Evolutionary conservation across 2,113 vertebrate genomes (phyloP).

Genomic region (Thunnus maccoyii): DNA sequence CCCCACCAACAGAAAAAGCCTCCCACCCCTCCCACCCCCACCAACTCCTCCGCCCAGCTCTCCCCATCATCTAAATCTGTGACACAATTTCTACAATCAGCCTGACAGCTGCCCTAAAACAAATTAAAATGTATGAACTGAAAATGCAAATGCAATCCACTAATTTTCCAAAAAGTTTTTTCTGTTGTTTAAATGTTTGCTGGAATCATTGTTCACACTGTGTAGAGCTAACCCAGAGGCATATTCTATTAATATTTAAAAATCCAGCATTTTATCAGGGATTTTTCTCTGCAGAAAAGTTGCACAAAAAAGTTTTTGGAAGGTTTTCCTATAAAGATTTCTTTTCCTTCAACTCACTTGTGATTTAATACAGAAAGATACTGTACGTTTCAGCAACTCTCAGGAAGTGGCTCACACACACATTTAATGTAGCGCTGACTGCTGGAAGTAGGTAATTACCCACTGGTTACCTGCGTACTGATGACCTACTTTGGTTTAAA

Average conservation of each 20-base stretch:
- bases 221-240: slow-evolving; percentile 52
- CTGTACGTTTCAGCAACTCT: too few species aligned
- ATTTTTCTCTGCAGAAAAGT: not conserved
- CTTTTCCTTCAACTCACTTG: not conserved
- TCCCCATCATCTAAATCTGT: slow-evolving; percentile 52
- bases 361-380: not conserved
- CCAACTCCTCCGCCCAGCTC: not conserved
- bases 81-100: slow-evolving; percentile 63
- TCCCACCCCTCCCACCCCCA: not conserved
- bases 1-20: slow-evolving; percentile 34
- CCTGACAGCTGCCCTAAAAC: slow-evolving; percentile 73
- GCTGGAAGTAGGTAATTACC: not conserved
- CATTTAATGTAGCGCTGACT: not conserved
- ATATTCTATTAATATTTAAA: slow-evolving; percentile 62
- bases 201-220: slow-evolving; percentile 54
- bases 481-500: slow-evolving; percentile 16
- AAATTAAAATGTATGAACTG: slow-evolving; percentile 69
- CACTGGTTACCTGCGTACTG: not conserved
- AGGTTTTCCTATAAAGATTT: not conserved
- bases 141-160: slow-evolving; percentile 65
- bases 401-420: not conserved
- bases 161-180: slow-evolving; percentile 55
- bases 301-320: slow-evolving; percentile 30
- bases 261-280: not conserved
- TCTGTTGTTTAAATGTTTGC: slow-evolving; percentile 62